Evolutionary conservation across 1,140 invertebrate species (phyloP), one percentile per base, ranked within the genome.

Genomic region (Drosophila teissieri): DNA sequence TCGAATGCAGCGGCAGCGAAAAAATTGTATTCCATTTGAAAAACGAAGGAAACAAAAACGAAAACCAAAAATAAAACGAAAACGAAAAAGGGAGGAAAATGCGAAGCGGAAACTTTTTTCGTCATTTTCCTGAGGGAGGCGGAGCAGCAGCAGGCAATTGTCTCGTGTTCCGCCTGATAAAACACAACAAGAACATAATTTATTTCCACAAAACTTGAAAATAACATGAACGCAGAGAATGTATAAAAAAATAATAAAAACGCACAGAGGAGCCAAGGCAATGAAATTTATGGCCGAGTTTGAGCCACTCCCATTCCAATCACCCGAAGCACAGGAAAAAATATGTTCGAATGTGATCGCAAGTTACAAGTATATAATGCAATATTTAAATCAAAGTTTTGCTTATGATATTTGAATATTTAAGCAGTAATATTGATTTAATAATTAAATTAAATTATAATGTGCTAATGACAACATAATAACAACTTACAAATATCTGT

Each of bases 171-270:
- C 74, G 74, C 74, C 73, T 77, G 74, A 77, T 77, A 77, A 77
- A 77, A 77, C 74, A 77, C 74, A 77, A 77, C 74, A 77, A 76
- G 72, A 76, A 76, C 73, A 76, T 77, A 77, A 77, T 77, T 77
- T 77, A 77, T 77, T 77, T 77, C 44, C 73, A 51, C 55, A 37
- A 77, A 77, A 69, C 74, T 76, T 77, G 73, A 76, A 77, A 77
- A 77, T 69, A 67, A 68, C 55, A 60, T 61, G 63, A 67, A 55
- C 67, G 64, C 44, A 53, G 10, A 60, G 60, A 70, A 73, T 60
- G 53, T 67, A 58, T 42, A 58, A 37, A 53, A 75, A 39, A 52
- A 52, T 31, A 65, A 75, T 62, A 63, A 74, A 46, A 64, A 63
- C 34, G n/a, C 48, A 74, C 48, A 74, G 39, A 24, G 49, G 52